A percentile compares a stretch with the other conserved stretches of the same genome.
Conservation (phyloP, 2,888 invertebrate species). For the Imbricaverruca yamaguchii region DNA sequence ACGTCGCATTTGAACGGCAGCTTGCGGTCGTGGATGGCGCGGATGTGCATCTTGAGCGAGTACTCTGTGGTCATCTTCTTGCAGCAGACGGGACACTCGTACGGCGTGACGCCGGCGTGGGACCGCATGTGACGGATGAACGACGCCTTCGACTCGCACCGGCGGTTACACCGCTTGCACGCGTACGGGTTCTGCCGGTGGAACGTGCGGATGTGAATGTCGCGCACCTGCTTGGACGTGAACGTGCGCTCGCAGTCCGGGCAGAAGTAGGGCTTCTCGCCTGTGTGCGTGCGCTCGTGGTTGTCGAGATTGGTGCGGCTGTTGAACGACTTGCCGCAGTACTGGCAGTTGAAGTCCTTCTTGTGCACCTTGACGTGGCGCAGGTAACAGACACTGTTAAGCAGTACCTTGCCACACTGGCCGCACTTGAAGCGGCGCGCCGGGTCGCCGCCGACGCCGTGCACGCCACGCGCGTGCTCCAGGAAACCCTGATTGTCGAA, state of each 20-base stretch:
- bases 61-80: slow-evolving; percentile 20
- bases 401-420: slow-evolving; percentile 3
- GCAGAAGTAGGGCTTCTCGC: slow-evolving; percentile 27
- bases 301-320: slow-evolving; percentile 26
- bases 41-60: slow-evolving; percentile 20
- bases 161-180: slow-evolving; percentile 5
- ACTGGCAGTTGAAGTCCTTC: slow-evolving; percentile 23
- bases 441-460: neutral
- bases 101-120: neutral
- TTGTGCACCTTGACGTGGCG: slow-evolving; percentile 1
- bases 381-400: neutral
- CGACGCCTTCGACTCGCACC: slow-evolving; percentile 11
- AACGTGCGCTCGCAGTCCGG: slow-evolving; percentile 21
- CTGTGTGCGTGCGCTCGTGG: slow-evolving; percentile 27
- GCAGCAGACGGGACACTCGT: slow-evolving; percentile 20
- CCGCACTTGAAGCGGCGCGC: neutral
- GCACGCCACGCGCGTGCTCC: slow-evolving; percentile 20
- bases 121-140: slow-evolving; percentile 18
- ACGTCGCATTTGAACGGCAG: slow-evolving; percentile 19
- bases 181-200: slow-evolving; percentile 16
- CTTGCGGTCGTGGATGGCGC: slow-evolving; percentile 8
- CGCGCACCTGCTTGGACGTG: slow-evolving; percentile 7
- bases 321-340: slow-evolving; percentile 23
- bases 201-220: slow-evolving; percentile 12
- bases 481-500: slow-evolving; percentile 18